Base-by-base conservation (phyloP, 2,113 vertebrate genomes). In the Apodemus speciosus region DNA sequence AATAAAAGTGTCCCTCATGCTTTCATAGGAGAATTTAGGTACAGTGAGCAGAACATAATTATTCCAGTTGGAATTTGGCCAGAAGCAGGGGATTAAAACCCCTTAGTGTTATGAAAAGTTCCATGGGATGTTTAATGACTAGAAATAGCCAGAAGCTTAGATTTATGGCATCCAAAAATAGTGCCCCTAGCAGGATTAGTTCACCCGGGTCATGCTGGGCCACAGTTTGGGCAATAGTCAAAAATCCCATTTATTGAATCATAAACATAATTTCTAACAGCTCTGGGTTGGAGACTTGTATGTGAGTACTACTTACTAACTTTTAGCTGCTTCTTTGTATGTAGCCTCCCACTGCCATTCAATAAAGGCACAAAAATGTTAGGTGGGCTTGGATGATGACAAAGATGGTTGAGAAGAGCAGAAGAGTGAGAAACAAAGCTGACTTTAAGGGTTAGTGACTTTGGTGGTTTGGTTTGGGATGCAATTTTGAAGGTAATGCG, bases 61-160 rank as follows among this genome's bases (percentile, higher is more conserved):
- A 96, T 94, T 96, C 87, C 80, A 85, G 13, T 92, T 97, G 95
- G 95, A 97, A 93, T 96, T 85, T 94, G 89, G 92, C 95, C 96
- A 97, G 93, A 91, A 96, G 66, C 91, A 96, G 92, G 88, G 93
- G 95, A 97, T 97, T 97, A 97, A 97, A 96, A 95, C 94, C 85
- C 46, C 87, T 96, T 94, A 89, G 91, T 97, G 96, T 96, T 97
- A 96, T 94, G 96, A 96, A 97, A 97, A 97, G 95, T 97, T 97
- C 94, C 84, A 91, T 94, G 91, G 84, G 96, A 97, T 94, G 95
- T 96, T 96, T 97, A 97, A 97, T 97, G 96, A 95, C 94, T 97
- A 97, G 89, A 95, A 96, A 97, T 96, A 97, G 95, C 94, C 95
- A 88, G 91, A 96, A 96, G 96, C 96, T 94, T 93, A 96, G 91